phyloP scores from a whole-genome alignment of 53 echinoderm and acorn worm species.

The Paracentrotus lividus region DNA sequence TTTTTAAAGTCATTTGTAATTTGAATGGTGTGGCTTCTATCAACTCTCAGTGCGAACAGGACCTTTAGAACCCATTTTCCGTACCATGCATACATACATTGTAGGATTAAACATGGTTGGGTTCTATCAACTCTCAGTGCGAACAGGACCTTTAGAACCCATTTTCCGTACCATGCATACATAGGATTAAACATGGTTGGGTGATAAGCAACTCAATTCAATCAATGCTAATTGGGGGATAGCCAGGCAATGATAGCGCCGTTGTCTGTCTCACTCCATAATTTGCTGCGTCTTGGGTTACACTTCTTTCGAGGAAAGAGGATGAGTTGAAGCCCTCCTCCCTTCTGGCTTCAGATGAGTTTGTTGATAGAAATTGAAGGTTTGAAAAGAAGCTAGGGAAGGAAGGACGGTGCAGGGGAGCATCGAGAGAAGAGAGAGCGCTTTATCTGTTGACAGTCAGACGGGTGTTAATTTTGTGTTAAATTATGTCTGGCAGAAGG shows the following conservation, averaged over 20 bases:
- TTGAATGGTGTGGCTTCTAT: not conserved
- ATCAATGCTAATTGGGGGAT: slow-evolving; percentile 57
- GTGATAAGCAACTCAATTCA: slow-evolving; percentile 58
- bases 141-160: not conserved
- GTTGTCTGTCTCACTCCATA: slow-evolving; percentile 41
- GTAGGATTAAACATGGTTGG: not conserved
- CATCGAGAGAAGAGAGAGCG: not conserved
- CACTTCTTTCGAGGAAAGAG: slow-evolving; percentile 27
- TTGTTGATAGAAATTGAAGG: slow-evolving; percentile 27
- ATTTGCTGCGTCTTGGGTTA: slow-evolving; percentile 40
- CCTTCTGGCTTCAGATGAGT: slow-evolving; percentile 1
- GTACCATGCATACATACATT: slow-evolving; percentile 22
- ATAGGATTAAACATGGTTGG: slow-evolving; percentile 49
- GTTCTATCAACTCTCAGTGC: not conserved
- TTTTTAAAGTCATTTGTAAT: too few species aligned
- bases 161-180: slow-evolving; percentile 42
- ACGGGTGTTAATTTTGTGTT: too few species aligned
- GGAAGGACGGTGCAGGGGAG: not conserved
- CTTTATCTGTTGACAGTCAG: not conserved
- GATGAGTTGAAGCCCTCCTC: slow-evolving; percentile 3
- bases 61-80: not conserved
- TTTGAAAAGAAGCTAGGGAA: not conserved
- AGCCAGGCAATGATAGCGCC: slow-evolving; percentile 52
- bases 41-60: not conserved
- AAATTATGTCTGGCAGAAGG: too few species aligned